These are phyloP conservation scores for Megalopta genalis DNA, from an alignment of 1,140 invertebrate genomes.

Conservation along the genomic window DNA sequence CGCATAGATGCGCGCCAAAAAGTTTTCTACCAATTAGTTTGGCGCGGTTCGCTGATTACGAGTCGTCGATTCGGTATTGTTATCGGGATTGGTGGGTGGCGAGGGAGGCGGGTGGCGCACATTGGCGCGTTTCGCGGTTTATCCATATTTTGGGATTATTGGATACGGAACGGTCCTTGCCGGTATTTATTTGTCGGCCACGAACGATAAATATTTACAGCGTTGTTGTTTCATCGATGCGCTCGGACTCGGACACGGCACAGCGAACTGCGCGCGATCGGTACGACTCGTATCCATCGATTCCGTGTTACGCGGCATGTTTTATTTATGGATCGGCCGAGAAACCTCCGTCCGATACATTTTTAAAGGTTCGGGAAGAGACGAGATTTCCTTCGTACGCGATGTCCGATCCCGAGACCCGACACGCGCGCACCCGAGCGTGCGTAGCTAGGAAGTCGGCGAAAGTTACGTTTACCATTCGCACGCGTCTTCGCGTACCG, in stretches of 20 bases:
- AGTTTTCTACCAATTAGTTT: not conserved
- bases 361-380: not conserved
- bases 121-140: conserved; percentile 2
- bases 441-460: no score
- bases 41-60: not conserved
- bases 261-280: not conserved
- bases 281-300: not conserved
- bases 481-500: not conserved
- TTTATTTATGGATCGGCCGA: not conserved
- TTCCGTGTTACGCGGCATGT: not conserved
- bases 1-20: not conserved
- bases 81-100: no score
- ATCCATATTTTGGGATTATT: conserved; percentile 40
- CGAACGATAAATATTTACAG: conserved; percentile 33
- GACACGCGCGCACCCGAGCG: no score
- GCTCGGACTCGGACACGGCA: not conserved
- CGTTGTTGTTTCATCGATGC: conserved; percentile 15
- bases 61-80: conserved; percentile 22
- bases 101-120: not conserved
- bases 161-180: conserved; percentile 1
- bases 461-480: no score
- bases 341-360: not conserved
- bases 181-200: not conserved
- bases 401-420: no score
- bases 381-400: no score